Evolutionary conservation across 2,113 vertebrate genomes (phyloP).

Genomic region (Burhinus bistriatus): DNA sequence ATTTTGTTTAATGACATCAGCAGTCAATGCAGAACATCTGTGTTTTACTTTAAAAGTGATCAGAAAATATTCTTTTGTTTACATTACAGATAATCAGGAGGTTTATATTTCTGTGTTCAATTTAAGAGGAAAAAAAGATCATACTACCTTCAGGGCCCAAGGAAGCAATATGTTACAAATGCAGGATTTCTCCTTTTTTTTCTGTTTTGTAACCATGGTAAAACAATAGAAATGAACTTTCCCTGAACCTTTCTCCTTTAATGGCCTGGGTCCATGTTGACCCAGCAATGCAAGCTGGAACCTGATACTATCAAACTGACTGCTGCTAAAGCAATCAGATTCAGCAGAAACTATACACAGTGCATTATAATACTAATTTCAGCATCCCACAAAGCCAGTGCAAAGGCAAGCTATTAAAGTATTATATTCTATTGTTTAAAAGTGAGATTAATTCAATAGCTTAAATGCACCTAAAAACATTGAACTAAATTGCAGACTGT

Average conservation of each 20-base stretch:
- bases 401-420: constrained; percentile 84
- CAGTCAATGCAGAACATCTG: constrained; percentile 66
- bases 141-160: constrained; percentile 72
- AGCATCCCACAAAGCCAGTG: constrained; percentile 85
- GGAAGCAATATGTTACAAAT: constrained; percentile 86
- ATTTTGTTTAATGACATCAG: constrained; percentile 69
- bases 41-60: constrained; percentile 68
- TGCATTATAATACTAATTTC: constrained; percentile 85
- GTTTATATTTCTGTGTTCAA: constrained; percentile 84
- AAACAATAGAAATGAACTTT: constrained; percentile 99
- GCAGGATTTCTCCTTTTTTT: constrained; percentile 82
- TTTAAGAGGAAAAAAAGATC: constrained; percentile 80
- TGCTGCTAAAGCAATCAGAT: constrained; percentile 97
- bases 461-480: constrained; percentile 67
- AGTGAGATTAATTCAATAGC: constrained; percentile 75
- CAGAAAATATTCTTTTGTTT: constrained; percentile 78
- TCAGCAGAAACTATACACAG: constrained; percentile 87
- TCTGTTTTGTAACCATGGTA: constrained; percentile 87
- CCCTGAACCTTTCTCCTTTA: constrained; percentile 98
- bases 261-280: constrained; percentile 91
- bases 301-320: constrained; percentile 90
- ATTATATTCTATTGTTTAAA: constrained; percentile 89
- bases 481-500: constrained; percentile 54
- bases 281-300: constrained; percentile 90
- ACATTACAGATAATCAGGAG: constrained; percentile 73